Percentiles rank a stretch among this genome's conserved stretches.
These are phyloP conservation scores for Agelastica alni DNA, from an alignment of 2,888 invertebrate species.

Conservation along the genomic window DNA sequence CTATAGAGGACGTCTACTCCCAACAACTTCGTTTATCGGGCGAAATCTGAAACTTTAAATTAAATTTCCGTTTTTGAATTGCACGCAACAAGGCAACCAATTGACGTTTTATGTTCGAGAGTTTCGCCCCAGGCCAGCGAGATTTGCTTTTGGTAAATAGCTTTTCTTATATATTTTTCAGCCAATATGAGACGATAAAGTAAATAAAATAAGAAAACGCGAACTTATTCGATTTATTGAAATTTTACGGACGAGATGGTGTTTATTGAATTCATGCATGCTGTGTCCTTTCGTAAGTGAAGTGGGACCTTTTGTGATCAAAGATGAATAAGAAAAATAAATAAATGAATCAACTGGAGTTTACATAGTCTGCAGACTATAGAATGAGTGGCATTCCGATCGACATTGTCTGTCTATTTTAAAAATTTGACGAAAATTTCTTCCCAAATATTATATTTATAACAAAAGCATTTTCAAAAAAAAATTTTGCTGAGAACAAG, in stretches of 20 bases:
- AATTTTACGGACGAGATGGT: conserved; percentile 47
- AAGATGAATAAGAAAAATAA: conserved; percentile 9
- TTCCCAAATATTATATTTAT: no score
- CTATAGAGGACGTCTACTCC: conserved; percentile 19
- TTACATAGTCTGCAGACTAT: no score
- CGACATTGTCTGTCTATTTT: no score
- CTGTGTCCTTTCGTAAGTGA: conserved; percentile 14
- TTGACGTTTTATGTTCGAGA: conserved; percentile 54
- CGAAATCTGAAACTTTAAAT: conserved; percentile 56
- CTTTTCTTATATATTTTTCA: conserved; percentile 51
- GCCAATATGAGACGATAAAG: conserved; percentile 43
- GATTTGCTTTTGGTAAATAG: conserved; percentile 47
- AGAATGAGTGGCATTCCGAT: no score
- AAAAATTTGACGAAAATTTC: no score
- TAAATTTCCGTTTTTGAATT: conserved; percentile 58
- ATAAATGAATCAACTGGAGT: conserved; percentile 21
- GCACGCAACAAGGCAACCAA: conserved; percentile 57
- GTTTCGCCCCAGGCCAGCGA: conserved; percentile 42
- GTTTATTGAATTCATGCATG: conserved; percentile 16
- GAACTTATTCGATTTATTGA: conserved; percentile 56
- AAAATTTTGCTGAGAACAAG: no score
- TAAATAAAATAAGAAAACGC: conserved; percentile 54
- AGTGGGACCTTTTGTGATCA: conserved; percentile 9
- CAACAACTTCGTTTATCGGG: conserved; percentile 18
- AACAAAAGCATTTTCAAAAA: no score